These are phyloP conservation scores for Corythornis vintsioides DNA, from an alignment of 2,113 vertebrate species.

Conservation along the genomic window DNA sequence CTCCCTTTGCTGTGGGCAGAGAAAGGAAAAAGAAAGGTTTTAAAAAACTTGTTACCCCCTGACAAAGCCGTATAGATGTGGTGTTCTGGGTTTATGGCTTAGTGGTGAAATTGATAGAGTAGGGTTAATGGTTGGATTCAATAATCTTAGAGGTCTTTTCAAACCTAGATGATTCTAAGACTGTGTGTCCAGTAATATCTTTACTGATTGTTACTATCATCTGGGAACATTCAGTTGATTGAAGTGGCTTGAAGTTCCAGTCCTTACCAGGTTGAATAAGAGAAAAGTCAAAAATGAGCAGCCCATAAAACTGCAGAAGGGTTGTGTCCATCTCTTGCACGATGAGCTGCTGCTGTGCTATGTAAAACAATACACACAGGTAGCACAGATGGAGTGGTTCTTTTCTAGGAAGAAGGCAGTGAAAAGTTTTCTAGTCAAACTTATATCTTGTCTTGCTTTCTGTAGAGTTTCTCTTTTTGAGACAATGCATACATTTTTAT, in stretches of 20 bases:
- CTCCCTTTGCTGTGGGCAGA: too few species aligned
- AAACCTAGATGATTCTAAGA: too few species aligned
- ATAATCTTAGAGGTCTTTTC: too few species aligned
- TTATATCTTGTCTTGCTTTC: neutral
- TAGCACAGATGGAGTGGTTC: neutral
- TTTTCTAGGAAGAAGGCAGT: neutral
- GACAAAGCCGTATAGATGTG: too few species aligned
- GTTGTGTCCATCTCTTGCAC: fast-evolving
- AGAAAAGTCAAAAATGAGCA: neutral
- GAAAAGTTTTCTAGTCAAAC: neutral
- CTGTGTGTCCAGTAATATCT: neutral
- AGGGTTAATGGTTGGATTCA: too few species aligned
- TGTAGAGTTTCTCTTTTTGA: neutral
- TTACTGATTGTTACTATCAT: neutral
- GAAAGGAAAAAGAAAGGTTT: too few species aligned
- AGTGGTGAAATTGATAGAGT: too few species aligned
- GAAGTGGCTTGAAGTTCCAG: neutral
- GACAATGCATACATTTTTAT: neutral
- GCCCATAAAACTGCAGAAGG: neutral
- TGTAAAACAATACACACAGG: neutral
- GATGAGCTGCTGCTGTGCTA: neutral
- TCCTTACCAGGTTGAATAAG: neutral
- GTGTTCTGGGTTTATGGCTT: too few species aligned
- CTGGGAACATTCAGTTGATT: neutral
- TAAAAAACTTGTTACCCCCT: too few species aligned